Evolutionary conservation across 2,888 invertebrate species (phyloP).

Genomic region (Macrostomum cliftonense): DNA sequence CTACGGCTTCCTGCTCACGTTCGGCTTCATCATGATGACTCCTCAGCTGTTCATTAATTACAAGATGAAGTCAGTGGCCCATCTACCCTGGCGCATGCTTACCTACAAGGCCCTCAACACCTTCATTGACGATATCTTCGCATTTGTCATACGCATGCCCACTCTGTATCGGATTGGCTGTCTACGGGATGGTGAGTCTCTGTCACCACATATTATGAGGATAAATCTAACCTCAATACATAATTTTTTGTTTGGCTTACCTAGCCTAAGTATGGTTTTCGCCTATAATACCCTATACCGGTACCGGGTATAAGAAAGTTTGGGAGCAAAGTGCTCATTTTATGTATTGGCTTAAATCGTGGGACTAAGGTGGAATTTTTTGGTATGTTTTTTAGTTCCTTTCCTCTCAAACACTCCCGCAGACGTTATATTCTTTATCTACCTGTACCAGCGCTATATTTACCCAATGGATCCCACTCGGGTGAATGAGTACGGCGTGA

Average conservation of each 20-base stretch:
- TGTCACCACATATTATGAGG: conserved; percentile 12
- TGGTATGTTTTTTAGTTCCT: no score
- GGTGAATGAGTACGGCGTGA: conserved; percentile 94
- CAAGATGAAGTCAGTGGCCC: conserved; percentile 93
- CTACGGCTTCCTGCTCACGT: conserved; percentile 88
- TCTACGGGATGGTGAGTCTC: conserved; percentile 84
- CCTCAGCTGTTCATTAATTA: conserved; percentile 98
- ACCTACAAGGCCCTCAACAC: conserved; percentile 98
- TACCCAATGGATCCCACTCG: conserved; percentile 86
- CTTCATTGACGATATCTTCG: conserved; percentile 98
- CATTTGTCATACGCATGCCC: conserved; percentile 99
- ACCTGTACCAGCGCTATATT: conserved; percentile 93
- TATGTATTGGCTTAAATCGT: no score
- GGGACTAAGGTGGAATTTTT: no score
- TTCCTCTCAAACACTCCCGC: conserved; percentile 27
- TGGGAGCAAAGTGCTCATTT: no score
- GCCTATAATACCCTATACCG: no score
- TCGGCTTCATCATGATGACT: conserved; percentile 99
- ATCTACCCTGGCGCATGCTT: conserved; percentile 98
- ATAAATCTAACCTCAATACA: neutral
- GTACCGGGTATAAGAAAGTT: no score
- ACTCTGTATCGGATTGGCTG: conserved; percentile 92
- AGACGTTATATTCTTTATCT: conserved; percentile 95
- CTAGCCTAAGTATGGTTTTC: no score
- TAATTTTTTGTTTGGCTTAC: no score